Percentiles rank a stretch among this genome's conserved stretches.
These are phyloP conservation scores for Peromyscus nudipes DNA, from an alignment of 2,797 vertebrate species.

Conservation along the genomic window DNA sequence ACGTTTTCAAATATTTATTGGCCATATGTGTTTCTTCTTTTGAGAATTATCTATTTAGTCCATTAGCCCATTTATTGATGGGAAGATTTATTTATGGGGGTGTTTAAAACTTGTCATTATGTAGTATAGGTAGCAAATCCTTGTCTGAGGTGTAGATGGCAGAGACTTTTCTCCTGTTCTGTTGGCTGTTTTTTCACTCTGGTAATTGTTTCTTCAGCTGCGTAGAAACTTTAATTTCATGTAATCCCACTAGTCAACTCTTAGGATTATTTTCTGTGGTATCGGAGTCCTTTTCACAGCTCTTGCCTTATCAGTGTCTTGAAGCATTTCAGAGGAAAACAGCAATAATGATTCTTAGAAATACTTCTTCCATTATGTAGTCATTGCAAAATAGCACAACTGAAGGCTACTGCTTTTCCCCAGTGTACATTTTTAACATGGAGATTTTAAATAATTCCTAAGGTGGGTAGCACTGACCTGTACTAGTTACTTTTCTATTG, in stretches of 20 bases:
- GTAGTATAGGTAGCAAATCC: background rate
- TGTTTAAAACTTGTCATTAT: background rate
- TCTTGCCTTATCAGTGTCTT: background rate
- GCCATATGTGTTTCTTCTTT: background rate
- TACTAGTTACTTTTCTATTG: background rate
- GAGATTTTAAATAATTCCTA: background rate
- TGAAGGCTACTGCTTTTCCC: background rate
- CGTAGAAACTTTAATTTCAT: background rate
- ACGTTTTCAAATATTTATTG: background rate
- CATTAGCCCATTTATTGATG: background rate
- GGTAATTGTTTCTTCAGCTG: background rate
- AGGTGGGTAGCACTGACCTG: background rate
- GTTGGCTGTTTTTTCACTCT: background rate
- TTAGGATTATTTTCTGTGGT: background rate
- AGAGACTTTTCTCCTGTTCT: background rate
- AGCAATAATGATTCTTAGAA: background rate
- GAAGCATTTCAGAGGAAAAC: background rate
- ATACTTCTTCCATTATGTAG: background rate
- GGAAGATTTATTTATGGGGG: background rate
- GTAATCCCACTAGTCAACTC: background rate
- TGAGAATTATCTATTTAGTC: background rate
- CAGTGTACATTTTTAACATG: background rate
- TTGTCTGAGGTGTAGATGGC: background rate
- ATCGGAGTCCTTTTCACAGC: background rate
- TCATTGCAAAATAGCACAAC: background rate